Evolutionary conservation across 64 coral and sea anemone genomes (phyloP).

Genomic region (Porites lutea): DNA sequence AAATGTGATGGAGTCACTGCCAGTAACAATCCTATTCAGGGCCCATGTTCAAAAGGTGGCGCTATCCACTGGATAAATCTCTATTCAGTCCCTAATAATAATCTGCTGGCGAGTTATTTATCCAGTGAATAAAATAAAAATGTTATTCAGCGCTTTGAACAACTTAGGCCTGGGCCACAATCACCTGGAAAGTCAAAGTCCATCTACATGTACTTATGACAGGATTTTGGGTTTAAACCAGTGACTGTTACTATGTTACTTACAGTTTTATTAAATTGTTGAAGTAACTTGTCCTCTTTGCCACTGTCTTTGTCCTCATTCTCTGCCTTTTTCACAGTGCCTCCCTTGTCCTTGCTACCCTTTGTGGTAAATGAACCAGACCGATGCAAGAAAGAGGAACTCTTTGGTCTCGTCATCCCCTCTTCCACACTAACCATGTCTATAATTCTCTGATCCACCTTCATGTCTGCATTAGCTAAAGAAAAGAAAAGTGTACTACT

Average conservation of each 20-base stretch:
- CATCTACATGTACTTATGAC: no score
- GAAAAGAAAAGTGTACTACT: background rate
- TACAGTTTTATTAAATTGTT: slow-evolving; percentile 50
- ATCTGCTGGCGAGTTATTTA: no score
- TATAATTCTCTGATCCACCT: slow-evolving; percentile 84
- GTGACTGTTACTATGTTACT: background rate
- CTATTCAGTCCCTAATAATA: no score
- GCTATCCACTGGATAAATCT: no score
- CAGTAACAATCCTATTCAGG: no score
- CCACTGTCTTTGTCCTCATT: slow-evolving; percentile 79
- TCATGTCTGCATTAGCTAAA: slow-evolving; percentile 77
- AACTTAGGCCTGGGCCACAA: no score
- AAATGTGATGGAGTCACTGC: no score
- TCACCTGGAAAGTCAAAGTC: no score
- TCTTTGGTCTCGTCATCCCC: slow-evolving; percentile 24
- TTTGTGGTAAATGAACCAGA: slow-evolving; percentile 64
- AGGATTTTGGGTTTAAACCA: no score
- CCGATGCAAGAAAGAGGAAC: slow-evolving; percentile 61
- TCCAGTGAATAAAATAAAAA: no score
- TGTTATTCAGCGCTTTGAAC: no score
- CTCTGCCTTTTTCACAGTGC: slow-evolving; percentile 31
- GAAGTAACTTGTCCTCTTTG: slow-evolving; percentile 27
- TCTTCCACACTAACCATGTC: slow-evolving; percentile 77
- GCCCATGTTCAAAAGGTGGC: no score
- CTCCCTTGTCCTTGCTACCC: slow-evolving; percentile 23